phyloP scores from a whole-genome alignment of 37 sponge, comb jelly and placozoan species.

The Aplysina aerophoba region DNA sequence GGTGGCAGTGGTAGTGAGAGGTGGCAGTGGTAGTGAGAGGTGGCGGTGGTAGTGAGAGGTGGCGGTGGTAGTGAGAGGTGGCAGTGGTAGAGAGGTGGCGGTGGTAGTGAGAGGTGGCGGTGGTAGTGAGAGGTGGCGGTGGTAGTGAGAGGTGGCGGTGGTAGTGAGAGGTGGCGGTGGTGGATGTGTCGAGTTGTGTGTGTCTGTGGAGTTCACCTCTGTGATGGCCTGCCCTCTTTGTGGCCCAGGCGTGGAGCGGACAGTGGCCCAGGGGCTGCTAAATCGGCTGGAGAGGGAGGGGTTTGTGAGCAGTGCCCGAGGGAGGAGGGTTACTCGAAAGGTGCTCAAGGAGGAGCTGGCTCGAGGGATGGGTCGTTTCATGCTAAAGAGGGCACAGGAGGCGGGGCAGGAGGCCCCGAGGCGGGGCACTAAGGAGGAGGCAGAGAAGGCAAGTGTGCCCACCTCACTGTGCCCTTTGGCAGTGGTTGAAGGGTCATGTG shows the following conservation, averaged over 20 bases:
- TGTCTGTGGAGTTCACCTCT: not conserved
- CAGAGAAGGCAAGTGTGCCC: not conserved
- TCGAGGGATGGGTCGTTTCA: slow-evolving; percentile 56
- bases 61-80: too few species aligned
- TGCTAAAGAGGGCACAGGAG: slow-evolving; percentile 23
- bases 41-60: too few species aligned
- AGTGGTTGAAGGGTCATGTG: not conserved
- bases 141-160: too few species aligned
- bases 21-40: slow-evolving; percentile 32
- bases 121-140: too few species aligned
- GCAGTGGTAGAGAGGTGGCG: too few species aligned
- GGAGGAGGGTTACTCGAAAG: slow-evolving; percentile 39
- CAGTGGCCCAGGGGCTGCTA: slow-evolving; percentile 75
- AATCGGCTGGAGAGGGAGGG: slow-evolving; percentile 81
- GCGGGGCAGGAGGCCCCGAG: not conserved
- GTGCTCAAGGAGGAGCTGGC: slow-evolving; percentile 27
- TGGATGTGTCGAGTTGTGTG: too few species aligned
- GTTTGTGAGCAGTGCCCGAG: slow-evolving; percentile 50
- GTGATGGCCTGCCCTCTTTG: too few species aligned
- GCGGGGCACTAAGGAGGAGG: not conserved
- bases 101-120: too few species aligned
- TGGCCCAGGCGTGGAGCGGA: slow-evolving; percentile 48
- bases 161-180: too few species aligned
- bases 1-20: too few species aligned
- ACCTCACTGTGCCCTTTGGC: too few species aligned